Percentiles rank a stretch among this genome's conserved stretches.
phyloP scores from a whole-genome alignment of 2,797 vertebrate species.

The Luscinia megarhynchos region DNA sequence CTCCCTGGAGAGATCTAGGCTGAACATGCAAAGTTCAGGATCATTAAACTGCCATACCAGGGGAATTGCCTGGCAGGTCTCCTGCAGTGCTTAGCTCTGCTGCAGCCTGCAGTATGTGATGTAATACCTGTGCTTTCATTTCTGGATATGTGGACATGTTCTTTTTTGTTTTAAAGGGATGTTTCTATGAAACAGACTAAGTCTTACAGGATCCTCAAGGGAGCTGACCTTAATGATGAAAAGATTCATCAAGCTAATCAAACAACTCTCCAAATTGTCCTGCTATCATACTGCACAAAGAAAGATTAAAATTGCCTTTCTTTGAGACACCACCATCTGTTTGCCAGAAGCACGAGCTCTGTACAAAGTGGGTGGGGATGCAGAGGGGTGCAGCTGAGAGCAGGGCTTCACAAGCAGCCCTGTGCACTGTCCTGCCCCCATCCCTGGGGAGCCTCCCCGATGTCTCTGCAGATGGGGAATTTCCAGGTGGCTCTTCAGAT shows the following conservation, averaged over 20 bases:
- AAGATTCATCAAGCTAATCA: not conserved
- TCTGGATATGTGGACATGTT: not conserved
- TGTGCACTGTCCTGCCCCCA: not conserved
- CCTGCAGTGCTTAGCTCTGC: not conserved
- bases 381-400: not conserved
- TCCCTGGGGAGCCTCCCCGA: not conserved
- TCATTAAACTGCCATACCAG: not conserved
- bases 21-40: not conserved
- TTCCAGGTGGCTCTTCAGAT: constrained; percentile 42
- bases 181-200: not conserved
- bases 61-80: not conserved
- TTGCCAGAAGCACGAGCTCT: not conserved
- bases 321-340: constrained; percentile 14
- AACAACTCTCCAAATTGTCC: not conserved
- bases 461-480: not conserved
- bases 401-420: not conserved
- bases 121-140: not conserved
- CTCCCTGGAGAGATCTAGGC: not conserved
- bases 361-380: not conserved
- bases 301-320: not conserved
- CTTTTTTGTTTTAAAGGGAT: not conserved
- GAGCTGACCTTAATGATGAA: not conserved
- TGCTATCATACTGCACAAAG: not conserved
- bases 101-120: not conserved
- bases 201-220: not conserved